Conservation (phyloP, 1,140 invertebrate species). For the Contarinia nasturtii region DNA sequence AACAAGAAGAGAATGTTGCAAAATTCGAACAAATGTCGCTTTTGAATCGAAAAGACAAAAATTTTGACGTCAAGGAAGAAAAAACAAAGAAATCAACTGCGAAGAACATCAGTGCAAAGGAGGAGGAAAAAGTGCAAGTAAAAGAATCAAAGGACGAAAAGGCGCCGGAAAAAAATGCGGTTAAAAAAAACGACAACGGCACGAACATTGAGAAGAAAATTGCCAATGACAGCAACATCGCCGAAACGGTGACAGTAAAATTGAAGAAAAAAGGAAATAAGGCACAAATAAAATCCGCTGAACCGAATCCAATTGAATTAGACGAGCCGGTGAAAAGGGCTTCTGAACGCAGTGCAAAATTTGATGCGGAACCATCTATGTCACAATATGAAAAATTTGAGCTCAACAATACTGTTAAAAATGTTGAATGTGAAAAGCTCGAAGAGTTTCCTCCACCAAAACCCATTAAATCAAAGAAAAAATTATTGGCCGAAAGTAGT, state of each 20-base stretch:
- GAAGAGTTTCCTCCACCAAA: too few species aligned
- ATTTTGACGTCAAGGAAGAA: not conserved
- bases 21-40: conserved; percentile 26
- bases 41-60: conserved; percentile 5
- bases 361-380: too few species aligned
- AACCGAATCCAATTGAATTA: not conserved
- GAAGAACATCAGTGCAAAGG: not conserved
- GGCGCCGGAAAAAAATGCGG: not conserved
- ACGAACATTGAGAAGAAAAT: too few species aligned
- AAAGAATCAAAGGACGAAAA: not conserved
- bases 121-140: not conserved
- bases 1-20: conserved; percentile 24
- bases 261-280: not conserved
- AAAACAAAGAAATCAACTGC: not conserved
- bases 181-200: not conserved
- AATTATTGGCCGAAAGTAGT: too few species aligned
- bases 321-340: too few species aligned
- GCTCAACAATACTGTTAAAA: too few species aligned
- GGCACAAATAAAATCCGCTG: not conserved
- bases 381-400: too few species aligned
- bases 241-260: not conserved
- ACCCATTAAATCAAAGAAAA: too few species aligned
- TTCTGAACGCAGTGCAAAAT: too few species aligned
- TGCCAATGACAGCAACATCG: not conserved
- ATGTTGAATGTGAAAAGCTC: too few species aligned